Conservation (phyloP, 2,888 invertebrate species). For the Leucophora obtusa region DNA sequence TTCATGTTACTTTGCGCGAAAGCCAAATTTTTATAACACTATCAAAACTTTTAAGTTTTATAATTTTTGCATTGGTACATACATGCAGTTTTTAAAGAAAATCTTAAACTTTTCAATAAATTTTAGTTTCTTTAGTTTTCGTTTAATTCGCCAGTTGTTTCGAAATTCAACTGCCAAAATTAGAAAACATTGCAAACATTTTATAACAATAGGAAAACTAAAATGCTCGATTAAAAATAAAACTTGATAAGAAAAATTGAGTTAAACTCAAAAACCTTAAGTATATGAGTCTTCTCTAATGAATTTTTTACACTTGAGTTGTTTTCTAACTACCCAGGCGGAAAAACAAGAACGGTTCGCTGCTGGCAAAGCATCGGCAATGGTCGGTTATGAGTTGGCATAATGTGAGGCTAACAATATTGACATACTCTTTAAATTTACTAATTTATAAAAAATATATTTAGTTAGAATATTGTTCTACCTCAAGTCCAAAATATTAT, state of each 20-base stretch:
- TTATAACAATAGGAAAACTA: constrained; percentile 17
- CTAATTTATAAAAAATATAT: no score
- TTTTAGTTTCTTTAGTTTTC: not conserved
- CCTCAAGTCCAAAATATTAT: no score
- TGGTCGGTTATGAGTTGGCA: no score
- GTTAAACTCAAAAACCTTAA: constrained; percentile 20
- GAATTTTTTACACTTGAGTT: not conserved
- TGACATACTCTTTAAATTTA: no score
- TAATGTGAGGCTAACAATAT: no score
- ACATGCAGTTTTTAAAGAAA: no score
- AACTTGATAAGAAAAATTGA: constrained; percentile 35
- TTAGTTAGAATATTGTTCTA: no score
- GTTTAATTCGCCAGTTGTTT: not conserved
- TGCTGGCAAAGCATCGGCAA: no score
- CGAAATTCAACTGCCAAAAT: constrained; percentile 28
- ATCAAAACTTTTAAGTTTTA: not conserved
- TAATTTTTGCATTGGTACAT: not conserved
- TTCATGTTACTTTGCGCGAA: constrained; percentile 46
- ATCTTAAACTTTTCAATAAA: not conserved
- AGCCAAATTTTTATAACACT: not conserved
- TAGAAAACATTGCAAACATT: constrained; percentile 7
- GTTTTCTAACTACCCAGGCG: no score
- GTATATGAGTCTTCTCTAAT: not conserved
- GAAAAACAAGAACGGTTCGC: no score
- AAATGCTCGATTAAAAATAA: not conserved